Conservation (phyloP, 2,888 invertebrate genomes). For the Eurois occulta region DNA sequence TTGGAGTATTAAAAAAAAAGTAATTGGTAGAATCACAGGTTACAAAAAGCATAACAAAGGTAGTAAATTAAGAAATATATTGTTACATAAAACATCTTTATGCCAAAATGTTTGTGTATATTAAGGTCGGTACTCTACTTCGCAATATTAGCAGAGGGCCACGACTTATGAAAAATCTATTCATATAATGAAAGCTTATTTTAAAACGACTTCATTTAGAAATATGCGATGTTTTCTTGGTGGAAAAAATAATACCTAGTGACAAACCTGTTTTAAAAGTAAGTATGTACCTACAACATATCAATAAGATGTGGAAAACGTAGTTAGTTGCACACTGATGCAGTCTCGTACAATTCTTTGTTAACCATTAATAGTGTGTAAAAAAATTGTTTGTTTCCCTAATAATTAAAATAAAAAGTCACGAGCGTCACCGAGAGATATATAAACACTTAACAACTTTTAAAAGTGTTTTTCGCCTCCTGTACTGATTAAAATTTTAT, state of each 20-base stretch:
- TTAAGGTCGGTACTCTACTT: constrained; percentile 15
- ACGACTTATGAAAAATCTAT: constrained; percentile 37
- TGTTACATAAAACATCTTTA: constrained; percentile 34
- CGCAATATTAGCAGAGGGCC: constrained; percentile 26
- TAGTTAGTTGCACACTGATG: too few relatives aligned
- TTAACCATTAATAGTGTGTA: too few relatives aligned
- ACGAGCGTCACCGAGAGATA: too few relatives aligned
- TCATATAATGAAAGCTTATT: constrained; percentile 12
- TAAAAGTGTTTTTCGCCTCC: too few relatives aligned
- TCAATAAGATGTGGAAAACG: too few relatives aligned
- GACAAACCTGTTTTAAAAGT: not conserved
- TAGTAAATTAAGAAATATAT: constrained; percentile 41
- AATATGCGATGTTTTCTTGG: not conserved
- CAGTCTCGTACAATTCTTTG: too few relatives aligned
- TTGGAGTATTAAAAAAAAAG: constrained; percentile 15
- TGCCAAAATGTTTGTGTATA: constrained; percentile 40
- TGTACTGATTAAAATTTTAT: too few relatives aligned
- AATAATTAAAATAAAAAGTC: too few relatives aligned
- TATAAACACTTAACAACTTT: too few relatives aligned
- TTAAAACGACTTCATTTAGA: constrained; percentile 20
- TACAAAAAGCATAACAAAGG: constrained; percentile 25
- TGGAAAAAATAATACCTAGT: not conserved
- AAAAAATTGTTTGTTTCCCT: too few relatives aligned
- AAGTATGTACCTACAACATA: not conserved
- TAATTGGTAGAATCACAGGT: constrained; percentile 17